Percentiles rank a stretch among this genome's conserved stretches.
Conservation (phyloP, 2,888 invertebrate species). For the Scelioninae gen. 2 region DNA sequence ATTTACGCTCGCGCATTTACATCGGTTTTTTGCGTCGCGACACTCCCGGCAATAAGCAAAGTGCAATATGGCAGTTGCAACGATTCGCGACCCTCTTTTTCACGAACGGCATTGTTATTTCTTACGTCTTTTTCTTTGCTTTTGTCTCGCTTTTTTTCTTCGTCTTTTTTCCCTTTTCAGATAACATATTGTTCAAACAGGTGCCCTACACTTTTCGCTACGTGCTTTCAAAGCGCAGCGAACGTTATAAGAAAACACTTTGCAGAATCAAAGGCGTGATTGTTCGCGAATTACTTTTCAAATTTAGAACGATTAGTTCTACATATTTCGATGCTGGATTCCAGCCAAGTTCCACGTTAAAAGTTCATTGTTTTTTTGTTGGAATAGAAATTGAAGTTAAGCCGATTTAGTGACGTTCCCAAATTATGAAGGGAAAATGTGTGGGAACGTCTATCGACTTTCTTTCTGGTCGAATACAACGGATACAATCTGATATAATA, state of each 20-base stretch:
- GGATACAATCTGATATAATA: too few species aligned
- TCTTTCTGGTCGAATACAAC: too few species aligned
- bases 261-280: conserved; percentile 52
- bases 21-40: conserved; percentile 40
- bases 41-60: conserved; percentile 57
- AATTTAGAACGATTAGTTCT: conserved; percentile 53
- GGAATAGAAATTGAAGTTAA: too few species aligned
- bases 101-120: conserved; percentile 55
- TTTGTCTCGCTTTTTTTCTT: conserved; percentile 35
- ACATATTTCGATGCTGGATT: conserved; percentile 34
- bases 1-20: conserved; percentile 33
- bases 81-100: conserved; percentile 46
- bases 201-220: conserved; percentile 50
- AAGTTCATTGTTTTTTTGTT: too few species aligned
- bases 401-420: too few species aligned
- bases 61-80: conserved; percentile 55
- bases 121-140: conserved; percentile 43
- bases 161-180: conserved; percentile 35
- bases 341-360: too few species aligned
- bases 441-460: too few species aligned
- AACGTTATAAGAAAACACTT: conserved; percentile 57
- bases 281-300: conserved; percentile 50
- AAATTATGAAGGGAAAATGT: too few species aligned
- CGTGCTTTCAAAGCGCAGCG: conserved; percentile 47
- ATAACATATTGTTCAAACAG: conserved; percentile 57